Base-by-base conservation (phyloP, 2,888 invertebrate species). In the Busseola fusca region DNA sequence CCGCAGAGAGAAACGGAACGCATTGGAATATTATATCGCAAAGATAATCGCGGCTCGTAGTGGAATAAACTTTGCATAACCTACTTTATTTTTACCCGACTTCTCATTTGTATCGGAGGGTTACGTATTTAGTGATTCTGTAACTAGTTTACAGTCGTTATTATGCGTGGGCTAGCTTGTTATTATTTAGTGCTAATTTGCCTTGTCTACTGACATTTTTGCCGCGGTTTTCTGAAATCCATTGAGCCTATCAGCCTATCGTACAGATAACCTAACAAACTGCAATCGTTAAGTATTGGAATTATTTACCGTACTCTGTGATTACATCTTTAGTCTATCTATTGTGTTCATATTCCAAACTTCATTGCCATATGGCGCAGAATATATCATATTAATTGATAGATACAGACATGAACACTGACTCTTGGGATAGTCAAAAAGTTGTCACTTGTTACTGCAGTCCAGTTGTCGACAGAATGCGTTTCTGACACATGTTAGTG, bases 71-170 rank as follows among this genome's bases (percentile, higher is more conserved):
- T 78, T 75, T 80, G 76, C 69, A 59, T 78, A 82, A 68, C 74
- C 77, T 72, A 64, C 64, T 80, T 84, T 87, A 87, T 85, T 87
- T 87, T 83, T 86, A 83, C 71, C 73, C 70, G 60, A 79, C 74
- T 83, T 78, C 80, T 75, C 74, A 78, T 80, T 76, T 80, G 70
- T 78, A 76, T 68, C 56, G 54, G 75, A 81, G 72, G 70, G 73
- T 84, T 76, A 83, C 81, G 78, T 78, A 76, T 84, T 83, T 80
- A 78, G 74, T 48, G 57, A 57, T 66, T 80, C 78, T 82, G 69
- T 79, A 82, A 84, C 85, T 86, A 86, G 76, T 64, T 37, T 69
- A 65, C 21, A 73, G 58, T 72, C 70, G 74, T 75, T 81, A 70
- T 73, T 78, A 64, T 82, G 83, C 80, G 84, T 87, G 83, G 84